phyloP scores from a whole-genome alignment of 1,140 invertebrate species.

The Cotesia vestalis region DNA sequence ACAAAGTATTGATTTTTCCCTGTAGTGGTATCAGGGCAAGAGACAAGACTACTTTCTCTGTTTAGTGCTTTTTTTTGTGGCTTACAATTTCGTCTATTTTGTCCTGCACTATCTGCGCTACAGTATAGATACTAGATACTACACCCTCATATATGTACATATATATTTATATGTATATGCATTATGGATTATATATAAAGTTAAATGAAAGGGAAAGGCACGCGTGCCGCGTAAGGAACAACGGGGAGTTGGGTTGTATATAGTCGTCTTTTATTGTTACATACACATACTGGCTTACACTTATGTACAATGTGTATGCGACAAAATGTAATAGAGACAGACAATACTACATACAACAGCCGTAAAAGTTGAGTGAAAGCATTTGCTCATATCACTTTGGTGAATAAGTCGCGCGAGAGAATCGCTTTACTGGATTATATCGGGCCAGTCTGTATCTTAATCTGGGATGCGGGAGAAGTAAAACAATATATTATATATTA shows the following conservation, averaged over 20 bases:
- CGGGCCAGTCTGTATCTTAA: too few species aligned
- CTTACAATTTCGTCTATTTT: not conserved
- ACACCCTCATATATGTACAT: not conserved
- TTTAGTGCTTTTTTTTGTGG: not conserved
- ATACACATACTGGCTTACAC: conserved; percentile 1
- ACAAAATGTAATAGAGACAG: not conserved
- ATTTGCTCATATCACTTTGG: conserved; percentile 40
- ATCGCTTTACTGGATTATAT: conserved; percentile 41
- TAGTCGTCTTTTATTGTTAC: conserved; percentile 21
- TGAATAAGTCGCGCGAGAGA: conserved; percentile 45
- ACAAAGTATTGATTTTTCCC: conserved; percentile 26
- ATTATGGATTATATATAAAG: not conserved
- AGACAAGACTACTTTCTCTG: conserved; percentile 5
- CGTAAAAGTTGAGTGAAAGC: conserved; percentile 9
- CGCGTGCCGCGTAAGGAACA: not conserved
- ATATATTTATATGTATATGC: too few species aligned
- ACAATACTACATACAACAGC: too few species aligned
- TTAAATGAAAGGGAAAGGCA: conserved; percentile 19
- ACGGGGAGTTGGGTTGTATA: conserved; percentile 15
- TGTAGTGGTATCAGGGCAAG: conserved; percentile 18
- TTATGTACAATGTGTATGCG: not conserved
- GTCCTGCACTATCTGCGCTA: not conserved
- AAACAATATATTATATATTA: too few species aligned
- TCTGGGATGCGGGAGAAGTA: conserved; percentile 11
- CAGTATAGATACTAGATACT: not conserved